Base-by-base conservation (phyloP, 2,888 invertebrate species). In the Petrophora chlorosata region DNA sequence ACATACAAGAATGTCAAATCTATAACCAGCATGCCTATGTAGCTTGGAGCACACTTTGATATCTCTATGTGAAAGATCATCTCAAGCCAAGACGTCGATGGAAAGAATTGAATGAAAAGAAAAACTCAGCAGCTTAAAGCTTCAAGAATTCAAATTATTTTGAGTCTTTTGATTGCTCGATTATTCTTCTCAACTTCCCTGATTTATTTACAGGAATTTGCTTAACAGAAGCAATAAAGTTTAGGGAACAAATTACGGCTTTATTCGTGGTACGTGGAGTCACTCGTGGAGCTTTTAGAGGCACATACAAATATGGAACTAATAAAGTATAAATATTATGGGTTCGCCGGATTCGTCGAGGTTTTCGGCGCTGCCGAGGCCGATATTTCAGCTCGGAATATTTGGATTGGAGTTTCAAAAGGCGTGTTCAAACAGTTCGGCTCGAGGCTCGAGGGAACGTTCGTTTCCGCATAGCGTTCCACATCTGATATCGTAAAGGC, bases 301-400 rank as follows among this genome's bases (percentile, higher is more conserved):
- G 53, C 67, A 57, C 67, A 65, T 65, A 67, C 63, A 70, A 67
- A 65, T 60, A 66, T 63, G 64, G 62, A 70, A 63, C 76, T 64
- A 73, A 80, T 79, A 79, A 79, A 81, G 79, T 75, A 75, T 71
- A 73, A 73, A 78, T 70, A 77, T 76, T 69, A 73, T 60, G 62
- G 69, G 62, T 60, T 61, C 51, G 72, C 67, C 70, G 72, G 75
- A 75, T 70, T 63, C 62, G 59, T 42, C 56, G 56, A 57, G 62
- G 70, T 71, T 76, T 79, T 70, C 61, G 50, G 53, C 58, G 56
- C 61, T 51, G 47, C 61, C 52, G 47, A 35, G 60, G 22, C 16
- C 71, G 65, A 79, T 78, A 77, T 83, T 83, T 82, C 77, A 83
- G 78, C 76, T 78, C 68, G 62, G 61, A 70, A 50, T 76, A 73